phyloP scores from a whole-genome alignment of 2,797 vertebrate genomes.

The Ibycter americanus region DNA sequence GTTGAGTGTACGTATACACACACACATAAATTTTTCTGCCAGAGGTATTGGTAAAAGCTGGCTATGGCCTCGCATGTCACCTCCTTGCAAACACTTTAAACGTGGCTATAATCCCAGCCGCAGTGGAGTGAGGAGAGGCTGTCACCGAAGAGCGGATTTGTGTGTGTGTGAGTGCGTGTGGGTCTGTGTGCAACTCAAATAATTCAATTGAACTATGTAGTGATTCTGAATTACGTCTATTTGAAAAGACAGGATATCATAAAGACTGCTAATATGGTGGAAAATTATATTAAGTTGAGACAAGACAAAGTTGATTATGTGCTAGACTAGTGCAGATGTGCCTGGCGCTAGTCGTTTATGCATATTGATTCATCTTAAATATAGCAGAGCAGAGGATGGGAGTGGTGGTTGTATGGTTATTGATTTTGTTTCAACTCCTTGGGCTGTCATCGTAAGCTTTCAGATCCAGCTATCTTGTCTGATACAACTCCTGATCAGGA shows the following conservation, averaged over 20 bases:
- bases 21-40: not conserved
- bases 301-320: slow-evolving; percentile 71
- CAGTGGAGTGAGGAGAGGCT: not conserved
- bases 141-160: not conserved
- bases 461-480: not conserved
- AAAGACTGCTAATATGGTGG: slow-evolving; percentile 69
- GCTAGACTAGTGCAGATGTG: slow-evolving; percentile 46
- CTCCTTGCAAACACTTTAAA: not conserved
- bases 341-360: slow-evolving; percentile 37
- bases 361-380: slow-evolving; percentile 64
- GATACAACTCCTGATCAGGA: not conserved
- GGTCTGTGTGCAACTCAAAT: not conserved
- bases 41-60: not conserved
- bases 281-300: slow-evolving; percentile 73
- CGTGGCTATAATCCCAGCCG: not conserved
- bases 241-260: slow-evolving; percentile 66
- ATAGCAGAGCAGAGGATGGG: slow-evolving; percentile 9
- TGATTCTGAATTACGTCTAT: slow-evolving; percentile 54
- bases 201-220: slow-evolving; percentile 60
- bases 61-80: not conserved
- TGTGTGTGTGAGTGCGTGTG: not conserved
- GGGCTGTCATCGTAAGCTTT: not conserved
- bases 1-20: not conserved
- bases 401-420: slow-evolving; percentile 8
- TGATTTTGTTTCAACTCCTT: slow-evolving; percentile 47